A percentile compares a stretch with the other conserved stretches of the same genome.
Evolutionary conservation across 2,113 vertebrate species (phyloP).

Genomic region (Phyllostomus hastatus): DNA sequence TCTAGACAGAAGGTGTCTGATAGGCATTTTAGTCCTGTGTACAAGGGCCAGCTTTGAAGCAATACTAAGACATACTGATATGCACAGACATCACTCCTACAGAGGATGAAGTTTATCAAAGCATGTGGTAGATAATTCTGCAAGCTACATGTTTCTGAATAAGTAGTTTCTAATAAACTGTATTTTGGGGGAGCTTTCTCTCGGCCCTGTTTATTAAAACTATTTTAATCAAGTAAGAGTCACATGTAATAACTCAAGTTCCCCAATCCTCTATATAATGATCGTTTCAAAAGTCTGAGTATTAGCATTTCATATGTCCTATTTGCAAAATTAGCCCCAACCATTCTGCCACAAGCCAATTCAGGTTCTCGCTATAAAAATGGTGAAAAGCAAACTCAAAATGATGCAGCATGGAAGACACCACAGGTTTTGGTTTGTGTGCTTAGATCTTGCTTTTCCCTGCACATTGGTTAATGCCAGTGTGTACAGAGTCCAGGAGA

Average conservation of each 20-base stretch:
- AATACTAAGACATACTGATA: background rate
- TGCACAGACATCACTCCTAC: background rate
- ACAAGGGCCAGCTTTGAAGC: background rate
- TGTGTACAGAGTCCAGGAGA: background rate
- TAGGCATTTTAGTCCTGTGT: background rate
- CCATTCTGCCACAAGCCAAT: background rate
- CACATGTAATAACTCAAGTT: background rate
- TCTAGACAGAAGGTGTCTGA: background rate
- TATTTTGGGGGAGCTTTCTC: background rate
- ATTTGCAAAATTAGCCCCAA: background rate
- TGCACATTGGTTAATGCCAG: background rate
- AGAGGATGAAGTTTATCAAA: background rate
- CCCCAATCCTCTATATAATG: background rate
- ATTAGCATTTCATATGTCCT: background rate
- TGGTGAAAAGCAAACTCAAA: background rate
- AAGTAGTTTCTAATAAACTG: background rate
- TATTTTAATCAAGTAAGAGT: background rate
- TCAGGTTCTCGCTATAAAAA: background rate
- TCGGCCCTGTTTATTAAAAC: background rate
- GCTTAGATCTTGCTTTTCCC: background rate
- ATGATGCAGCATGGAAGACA: background rate
- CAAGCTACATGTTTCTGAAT: slow-evolving; percentile 8
- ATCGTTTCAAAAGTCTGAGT: background rate
- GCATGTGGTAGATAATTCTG: background rate
- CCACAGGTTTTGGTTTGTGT: background rate